Conservation (phyloP, 2,797 vertebrate genomes). For the Danionella dracula region DNA sequence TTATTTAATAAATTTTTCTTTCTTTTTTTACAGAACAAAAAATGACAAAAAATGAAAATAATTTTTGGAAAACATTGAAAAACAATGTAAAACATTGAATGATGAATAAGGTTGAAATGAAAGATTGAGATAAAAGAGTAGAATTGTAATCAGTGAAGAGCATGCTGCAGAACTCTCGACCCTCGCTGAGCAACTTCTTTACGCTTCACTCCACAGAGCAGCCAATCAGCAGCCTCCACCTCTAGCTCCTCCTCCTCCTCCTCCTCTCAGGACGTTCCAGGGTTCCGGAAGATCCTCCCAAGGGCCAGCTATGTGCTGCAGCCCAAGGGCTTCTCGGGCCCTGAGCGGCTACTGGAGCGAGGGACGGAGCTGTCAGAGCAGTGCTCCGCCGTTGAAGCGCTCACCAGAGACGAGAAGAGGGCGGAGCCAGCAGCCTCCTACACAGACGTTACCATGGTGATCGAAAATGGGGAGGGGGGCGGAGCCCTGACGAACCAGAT, state of each 20-base stretch:
- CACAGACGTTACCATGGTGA: conserved; percentile 64
- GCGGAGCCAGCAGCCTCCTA: conserved; percentile 63
- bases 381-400: conserved; percentile 68
- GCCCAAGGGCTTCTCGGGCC: conserved; percentile 72
- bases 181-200: too few relatives aligned
- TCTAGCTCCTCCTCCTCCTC: too few relatives aligned
- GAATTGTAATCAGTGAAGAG: too few relatives aligned
- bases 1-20: background rate
- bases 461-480: conserved; percentile 59
- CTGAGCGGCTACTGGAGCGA: conserved; percentile 62
- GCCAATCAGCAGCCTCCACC: conserved; percentile 53
- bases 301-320: conserved; percentile 86
- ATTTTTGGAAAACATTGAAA: too few relatives aligned
- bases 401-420: conserved; percentile 74
- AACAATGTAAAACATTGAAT: too few relatives aligned
- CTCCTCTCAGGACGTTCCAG: conserved; percentile 79
- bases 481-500: conserved; percentile 48
- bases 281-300: conserved; percentile 95
- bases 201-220: conserved; percentile 52
- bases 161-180: too few relatives aligned
- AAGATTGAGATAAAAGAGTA: too few relatives aligned
- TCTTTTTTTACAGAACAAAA: too few relatives aligned
- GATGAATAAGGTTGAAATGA: too few relatives aligned
- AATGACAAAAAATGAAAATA: too few relatives aligned
- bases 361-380: conserved; percentile 70